A percentile compares a stretch with the other conserved stretches of the same genome.
phyloP scores from a whole-genome alignment of 2,113 vertebrate species.

The Nansenia antarctica region DNA sequence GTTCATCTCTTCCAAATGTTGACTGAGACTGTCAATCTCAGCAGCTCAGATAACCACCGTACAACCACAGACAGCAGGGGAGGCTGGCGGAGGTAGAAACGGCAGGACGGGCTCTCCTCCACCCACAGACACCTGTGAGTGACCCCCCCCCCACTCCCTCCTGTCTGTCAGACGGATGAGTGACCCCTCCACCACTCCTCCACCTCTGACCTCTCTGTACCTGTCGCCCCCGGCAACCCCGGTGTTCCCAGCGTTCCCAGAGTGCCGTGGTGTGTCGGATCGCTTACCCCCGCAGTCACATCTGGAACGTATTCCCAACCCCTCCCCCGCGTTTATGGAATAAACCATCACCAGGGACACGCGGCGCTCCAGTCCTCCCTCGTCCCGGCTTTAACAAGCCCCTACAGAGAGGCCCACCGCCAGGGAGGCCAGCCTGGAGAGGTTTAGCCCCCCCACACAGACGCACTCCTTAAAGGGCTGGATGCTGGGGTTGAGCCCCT shows the following conservation, averaged over 20 bases:
- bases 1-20: too few relatives aligned
- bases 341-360: slow-evolving; percentile 61
- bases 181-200: background rate
- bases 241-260: background rate
- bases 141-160: background rate
- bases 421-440: slow-evolving; percentile 22
- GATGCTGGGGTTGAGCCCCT: slow-evolving; percentile 42
- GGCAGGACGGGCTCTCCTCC: slow-evolving; percentile 3
- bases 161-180: background rate
- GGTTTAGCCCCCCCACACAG: slow-evolving; percentile 39
- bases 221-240: background rate
- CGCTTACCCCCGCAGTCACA: slow-evolving; percentile 45
- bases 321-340: slow-evolving; percentile 64
- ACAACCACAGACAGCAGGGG: background rate
- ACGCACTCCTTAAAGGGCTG: slow-evolving; percentile 46
- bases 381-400: slow-evolving; percentile 52
- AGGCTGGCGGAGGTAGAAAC: too few relatives aligned
- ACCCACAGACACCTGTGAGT: background rate
- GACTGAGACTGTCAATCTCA: too few relatives aligned
- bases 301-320: slow-evolving; percentile 71
- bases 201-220: background rate
- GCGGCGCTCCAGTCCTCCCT: slow-evolving; percentile 40
- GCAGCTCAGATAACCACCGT: background rate
- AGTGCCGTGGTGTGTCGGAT: background rate
- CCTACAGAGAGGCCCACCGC: slow-evolving; percentile 49